These are phyloP conservation scores for Rhabdomys dilectus DNA, from an alignment of 2,113 vertebrate species.

Conservation along the genomic window DNA sequence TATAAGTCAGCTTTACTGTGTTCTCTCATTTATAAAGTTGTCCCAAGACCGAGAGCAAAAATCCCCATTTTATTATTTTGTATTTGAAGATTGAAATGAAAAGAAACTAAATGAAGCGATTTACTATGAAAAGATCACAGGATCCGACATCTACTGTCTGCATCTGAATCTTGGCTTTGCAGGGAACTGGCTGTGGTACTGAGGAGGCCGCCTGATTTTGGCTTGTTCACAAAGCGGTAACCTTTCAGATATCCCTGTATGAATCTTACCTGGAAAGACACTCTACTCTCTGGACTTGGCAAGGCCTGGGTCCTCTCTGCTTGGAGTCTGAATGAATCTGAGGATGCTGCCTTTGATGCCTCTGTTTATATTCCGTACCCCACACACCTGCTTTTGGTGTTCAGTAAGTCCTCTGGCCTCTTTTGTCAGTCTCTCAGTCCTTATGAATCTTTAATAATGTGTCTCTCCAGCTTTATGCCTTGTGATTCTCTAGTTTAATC, in stretches of 20 bases:
- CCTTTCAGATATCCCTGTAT: not conserved
- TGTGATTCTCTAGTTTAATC: constrained; percentile 18
- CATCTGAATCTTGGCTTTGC: not conserved
- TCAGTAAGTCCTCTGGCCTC: not conserved
- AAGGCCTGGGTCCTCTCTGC: not conserved
- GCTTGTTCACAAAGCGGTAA: not conserved
- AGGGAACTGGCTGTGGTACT: not conserved
- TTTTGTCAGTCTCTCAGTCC: not conserved
- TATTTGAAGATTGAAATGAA: constrained; percentile 34
- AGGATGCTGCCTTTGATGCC: not conserved
- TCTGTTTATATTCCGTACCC: not conserved
- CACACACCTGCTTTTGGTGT: not conserved
- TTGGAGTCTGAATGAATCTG: not conserved
- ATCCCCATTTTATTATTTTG: constrained; percentile 59
- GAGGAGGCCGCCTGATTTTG: not conserved
- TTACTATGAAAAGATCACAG: not conserved
- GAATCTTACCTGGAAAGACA: not conserved
- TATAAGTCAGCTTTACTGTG: constrained; percentile 62
- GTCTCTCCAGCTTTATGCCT: not conserved
- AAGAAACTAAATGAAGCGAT: constrained; percentile 42
- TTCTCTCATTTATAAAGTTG: constrained; percentile 46
- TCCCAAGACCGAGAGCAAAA: constrained; percentile 63
- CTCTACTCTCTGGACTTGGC: not conserved
- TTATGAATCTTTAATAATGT: constrained; percentile 47
- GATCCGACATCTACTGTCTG: not conserved